Evolutionary conservation across 2,888 invertebrate genomes (phyloP), one percentile per base, ranked within the genome.

Genomic region (Drosophila rellima): DNA sequence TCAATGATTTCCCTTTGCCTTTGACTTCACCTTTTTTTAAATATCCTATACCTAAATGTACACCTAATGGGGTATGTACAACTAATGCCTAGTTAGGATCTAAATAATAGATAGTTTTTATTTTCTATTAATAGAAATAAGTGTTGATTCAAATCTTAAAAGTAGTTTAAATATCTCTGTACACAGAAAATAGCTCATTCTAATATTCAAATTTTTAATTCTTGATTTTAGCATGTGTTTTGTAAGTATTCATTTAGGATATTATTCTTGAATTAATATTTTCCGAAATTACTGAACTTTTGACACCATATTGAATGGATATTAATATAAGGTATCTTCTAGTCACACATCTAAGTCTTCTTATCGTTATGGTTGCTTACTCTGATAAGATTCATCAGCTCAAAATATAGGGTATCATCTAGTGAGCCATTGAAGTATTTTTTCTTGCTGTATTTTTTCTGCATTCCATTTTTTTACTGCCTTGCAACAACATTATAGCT

Each of bases 1-100:
- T 52, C 74, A 70, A 66, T 70, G 54, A 75, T 63, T 75, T 66
- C 55, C 18, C 44, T 23, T 44, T 45, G 54, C 55, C 62, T 55
- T 68, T 61, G 47, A 31, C 44, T 40, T 45, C 60, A 64, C 55
- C 62, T 65, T 60, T 59, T 47, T 44, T 35, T 18, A 10, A n/a
- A 37, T 29, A 42, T 33, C 37, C 33, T 37, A 11, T 8, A n/a
- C 7, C 11, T 10, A 10, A 20, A 3, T 10, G 1, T 8, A 0
- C 2, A 13, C 20, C 0, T 0, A 42, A 40, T 11, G 1, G 56
- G 50, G 44, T 29, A 35, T 70, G 50, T 17, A 4, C 29, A 15
- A 8, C 31, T 31, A 2, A 29, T 26, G 26, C 26, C 7, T 7
- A 23, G 6, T 5, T 23, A 23, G 7, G 23, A 7, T 23, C 6